Evolutionary conservation across 2,113 vertebrate genomes (phyloP), one percentile per base, ranked within the genome.

Genomic region (Entomyzon cyanotis): DNA sequence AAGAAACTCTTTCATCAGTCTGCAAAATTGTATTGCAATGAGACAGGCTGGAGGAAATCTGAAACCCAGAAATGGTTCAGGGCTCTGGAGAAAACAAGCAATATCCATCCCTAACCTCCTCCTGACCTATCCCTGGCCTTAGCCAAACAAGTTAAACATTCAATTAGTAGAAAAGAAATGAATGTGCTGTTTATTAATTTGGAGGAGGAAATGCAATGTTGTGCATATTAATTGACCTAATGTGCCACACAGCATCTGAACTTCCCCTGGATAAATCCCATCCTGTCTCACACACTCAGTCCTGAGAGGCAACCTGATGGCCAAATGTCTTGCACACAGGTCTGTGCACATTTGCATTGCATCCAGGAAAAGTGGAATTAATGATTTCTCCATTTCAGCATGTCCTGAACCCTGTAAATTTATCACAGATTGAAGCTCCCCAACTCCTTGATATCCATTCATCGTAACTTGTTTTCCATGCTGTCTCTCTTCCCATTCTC

Each of bases 71-170:
- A 0, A 79, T 30, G 63, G 88, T 75, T 89, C 63, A 79, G 62
- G 71, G 81, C 96, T 93, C 95, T 71, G 70, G 85, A 95, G 94
- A 84, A 87, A 81, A 90, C 39, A 74, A 84, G 67, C 60, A 95
- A 83, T 94, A 96, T 95, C 52, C 74, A 60, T 79, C 77, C 71
- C 87, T 81, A 67, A 92, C 89, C 94, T 91, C 86, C 81, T 76
- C 63, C 33, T 96, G 96, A 93, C 94, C 93, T 84, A 67, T 81
- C 74, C 64, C 82, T 84, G 91, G 63, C 77, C 91, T 95, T 82
- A 89, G 90, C 96, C 93, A 96, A 97, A 95, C 80, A 93, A 96
- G 88, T 96, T 96, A 94, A 97, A 93, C 95, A 93, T 96, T 95
- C 89, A 95, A 96, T 96, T 97, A 96, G 92, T 7, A 55, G 70